phyloP scores from a whole-genome alignment of 2,797 vertebrate species.

The Phylloscopus collybita region DNA sequence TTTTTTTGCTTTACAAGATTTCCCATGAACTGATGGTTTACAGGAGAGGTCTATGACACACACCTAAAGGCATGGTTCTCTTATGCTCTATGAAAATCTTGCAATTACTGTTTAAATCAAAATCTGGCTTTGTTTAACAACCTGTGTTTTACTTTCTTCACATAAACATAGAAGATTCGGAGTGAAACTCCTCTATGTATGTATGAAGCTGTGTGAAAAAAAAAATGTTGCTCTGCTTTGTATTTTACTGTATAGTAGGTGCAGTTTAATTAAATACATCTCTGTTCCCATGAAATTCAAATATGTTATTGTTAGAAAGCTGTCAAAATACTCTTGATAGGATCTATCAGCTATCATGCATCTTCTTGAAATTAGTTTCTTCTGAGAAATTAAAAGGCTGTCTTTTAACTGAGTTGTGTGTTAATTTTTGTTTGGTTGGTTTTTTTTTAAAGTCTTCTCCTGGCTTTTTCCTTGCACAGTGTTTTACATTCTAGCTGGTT shows the following conservation, averaged over 20 bases:
- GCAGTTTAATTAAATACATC: neutral
- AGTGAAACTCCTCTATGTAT: neutral
- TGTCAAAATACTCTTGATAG: neutral
- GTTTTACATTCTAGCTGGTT: neutral
- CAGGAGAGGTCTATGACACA: fast-evolving
- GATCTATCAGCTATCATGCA: neutral
- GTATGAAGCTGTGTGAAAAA: neutral
- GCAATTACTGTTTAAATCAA: neutral
- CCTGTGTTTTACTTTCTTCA: neutral
- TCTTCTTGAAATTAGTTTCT: neutral
- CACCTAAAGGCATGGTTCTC: neutral
- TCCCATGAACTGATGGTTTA: neutral
- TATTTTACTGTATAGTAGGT: neutral
- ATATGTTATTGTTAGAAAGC: neutral
- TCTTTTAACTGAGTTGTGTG: neutral
- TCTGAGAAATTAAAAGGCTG: neutral
- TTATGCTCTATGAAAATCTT: neutral
- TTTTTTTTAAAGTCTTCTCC: neutral
- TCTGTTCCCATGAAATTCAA: neutral
- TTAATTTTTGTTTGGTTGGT: neutral
- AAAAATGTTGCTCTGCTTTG: neutral
- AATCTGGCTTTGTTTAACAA: neutral
- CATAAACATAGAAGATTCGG: neutral
- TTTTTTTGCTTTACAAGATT: neutral
- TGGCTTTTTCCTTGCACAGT: neutral